Evolutionary conservation across 2,113 vertebrate genomes (phyloP), one percentile per base, ranked within the genome.

Genomic region (Motacilla tschutschensis): DNA sequence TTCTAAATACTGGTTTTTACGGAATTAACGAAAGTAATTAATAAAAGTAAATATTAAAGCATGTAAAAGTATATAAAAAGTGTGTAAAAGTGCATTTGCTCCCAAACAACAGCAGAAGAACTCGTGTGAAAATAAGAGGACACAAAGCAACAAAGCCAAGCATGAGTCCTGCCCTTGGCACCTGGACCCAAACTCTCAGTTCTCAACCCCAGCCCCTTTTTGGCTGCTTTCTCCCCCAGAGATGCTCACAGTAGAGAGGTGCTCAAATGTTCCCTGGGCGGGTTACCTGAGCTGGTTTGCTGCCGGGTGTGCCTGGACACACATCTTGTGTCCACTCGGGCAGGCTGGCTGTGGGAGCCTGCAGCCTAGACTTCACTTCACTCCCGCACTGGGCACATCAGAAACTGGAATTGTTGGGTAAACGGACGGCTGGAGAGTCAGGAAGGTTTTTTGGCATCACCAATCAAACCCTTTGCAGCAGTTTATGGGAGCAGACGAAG

Each of bases 311-410:
- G 17, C 46, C 35, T 65, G 50, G 40, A 36, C 26, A 24, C 16
- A 3, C 1, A 7, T 0, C 1, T 25, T 10, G 14, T 51, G 58
- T 14, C 40, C 43, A 10, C 44, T 21, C 10, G 16, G 74, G 8
- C 36, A 62, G 1, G 25, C 6, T 48, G 60, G 38, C 60, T 26
- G 1, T 3, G 15, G 31, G 44, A 71, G 48, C 36, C 41, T 28
- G 8, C 18, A 33, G 43, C 20, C 26, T 16, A 12, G 66, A 33
- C 20, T 13, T 18, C 14, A 20, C n/a, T 21, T 46, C 25, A 3
- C 36, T 24, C 38, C 28, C 2, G 0, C 1, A 1, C 29, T n/a
- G 44, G 43, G 9, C 24, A 2, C 1, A 3, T 2, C 17, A 43
- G 47, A 41, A 66, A 55, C 6, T 0, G 25, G 17, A 50, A 54